A percentile compares a stretch with the other conserved stretches of the same genome.
Evolutionary conservation across 2,888 invertebrate genomes (phyloP).

Genomic region (Rapana venosa): DNA sequence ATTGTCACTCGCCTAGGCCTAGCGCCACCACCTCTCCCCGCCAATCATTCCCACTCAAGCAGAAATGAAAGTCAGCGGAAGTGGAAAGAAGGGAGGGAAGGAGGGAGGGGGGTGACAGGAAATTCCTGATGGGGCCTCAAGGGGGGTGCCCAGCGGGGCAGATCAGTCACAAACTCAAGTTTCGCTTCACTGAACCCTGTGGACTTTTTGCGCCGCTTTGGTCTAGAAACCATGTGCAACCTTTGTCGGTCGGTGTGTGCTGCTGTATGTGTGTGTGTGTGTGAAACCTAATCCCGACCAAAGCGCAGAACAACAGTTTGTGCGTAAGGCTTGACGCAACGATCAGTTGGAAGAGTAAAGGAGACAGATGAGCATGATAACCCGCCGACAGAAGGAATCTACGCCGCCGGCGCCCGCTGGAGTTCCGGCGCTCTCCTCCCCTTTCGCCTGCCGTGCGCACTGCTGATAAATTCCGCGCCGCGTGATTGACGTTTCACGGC

Average conservation of each 20-base stretch:
- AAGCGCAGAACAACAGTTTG: neutral
- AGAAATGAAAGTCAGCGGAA: neutral
- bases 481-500: constrained; percentile 31
- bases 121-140: neutral
- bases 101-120: neutral
- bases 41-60: neutral
- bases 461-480: constrained; percentile 29
- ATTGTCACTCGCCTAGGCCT: too few species aligned
- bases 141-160: neutral
- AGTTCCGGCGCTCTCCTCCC: constrained; percentile 15
- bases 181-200: neutral
- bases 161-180: neutral
- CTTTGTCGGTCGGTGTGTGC: too few species aligned
- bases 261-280: constrained; percentile 1
- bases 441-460: neutral
- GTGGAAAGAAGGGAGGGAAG: neutral
- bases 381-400: neutral
- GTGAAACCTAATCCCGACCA: neutral
- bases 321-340: neutral
- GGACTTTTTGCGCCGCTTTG: too few species aligned
- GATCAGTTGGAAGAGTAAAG: neutral
- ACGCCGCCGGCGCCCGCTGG: neutral
- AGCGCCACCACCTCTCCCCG: neutral
- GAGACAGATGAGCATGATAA: neutral
- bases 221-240: too few species aligned